phyloP scores from a whole-genome alignment of 2,888 invertebrate genomes.

The Trichopria drosophilae region DNA sequence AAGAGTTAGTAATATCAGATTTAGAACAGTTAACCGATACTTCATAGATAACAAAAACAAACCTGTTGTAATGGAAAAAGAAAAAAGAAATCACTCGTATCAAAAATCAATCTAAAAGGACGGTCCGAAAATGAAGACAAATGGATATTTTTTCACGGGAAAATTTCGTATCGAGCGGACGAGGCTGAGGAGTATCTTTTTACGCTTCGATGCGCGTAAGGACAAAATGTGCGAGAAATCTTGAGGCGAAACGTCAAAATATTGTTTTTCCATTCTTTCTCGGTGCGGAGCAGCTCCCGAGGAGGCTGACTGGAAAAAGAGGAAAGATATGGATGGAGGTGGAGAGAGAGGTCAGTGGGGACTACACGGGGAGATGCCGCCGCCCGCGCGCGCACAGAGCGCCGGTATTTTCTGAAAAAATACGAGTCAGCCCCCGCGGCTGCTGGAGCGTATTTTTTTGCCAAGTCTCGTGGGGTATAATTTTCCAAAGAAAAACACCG shows the following conservation, averaged over 20 bases:
- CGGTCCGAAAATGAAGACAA: no score
- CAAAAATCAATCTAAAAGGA: no score
- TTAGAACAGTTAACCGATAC: no score
- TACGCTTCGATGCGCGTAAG: not conserved
- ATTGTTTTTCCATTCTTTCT: conserved; percentile 58
- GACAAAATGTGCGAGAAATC: conserved; percentile 29
- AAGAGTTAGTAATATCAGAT: no score
- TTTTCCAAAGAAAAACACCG: conserved; percentile 47
- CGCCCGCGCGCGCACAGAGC: no score
- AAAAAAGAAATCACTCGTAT: no score
- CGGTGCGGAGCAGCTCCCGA: conserved; percentile 25
- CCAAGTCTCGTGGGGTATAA: conserved; percentile 38
- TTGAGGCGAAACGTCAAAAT: conserved; percentile 52
- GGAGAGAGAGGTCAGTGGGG: conserved; percentile 17
- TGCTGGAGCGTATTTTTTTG: conserved; percentile 45
- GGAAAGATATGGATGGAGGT: conserved; percentile 5
- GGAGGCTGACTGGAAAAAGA: conserved; percentile 9
- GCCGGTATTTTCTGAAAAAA: conserved; percentile 56
- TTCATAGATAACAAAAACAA: no score
- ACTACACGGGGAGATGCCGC: no score
- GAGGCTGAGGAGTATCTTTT: not conserved
- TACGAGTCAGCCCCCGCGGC: conserved; percentile 44
- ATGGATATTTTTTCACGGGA: no score
- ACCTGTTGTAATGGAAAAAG: no score
- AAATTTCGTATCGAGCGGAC: conserved; percentile 2